Percentiles rank a stretch among this genome's conserved stretches.
Evolutionary conservation across 2,113 vertebrate species (phyloP).

Genomic region (Rallus limicola): DNA sequence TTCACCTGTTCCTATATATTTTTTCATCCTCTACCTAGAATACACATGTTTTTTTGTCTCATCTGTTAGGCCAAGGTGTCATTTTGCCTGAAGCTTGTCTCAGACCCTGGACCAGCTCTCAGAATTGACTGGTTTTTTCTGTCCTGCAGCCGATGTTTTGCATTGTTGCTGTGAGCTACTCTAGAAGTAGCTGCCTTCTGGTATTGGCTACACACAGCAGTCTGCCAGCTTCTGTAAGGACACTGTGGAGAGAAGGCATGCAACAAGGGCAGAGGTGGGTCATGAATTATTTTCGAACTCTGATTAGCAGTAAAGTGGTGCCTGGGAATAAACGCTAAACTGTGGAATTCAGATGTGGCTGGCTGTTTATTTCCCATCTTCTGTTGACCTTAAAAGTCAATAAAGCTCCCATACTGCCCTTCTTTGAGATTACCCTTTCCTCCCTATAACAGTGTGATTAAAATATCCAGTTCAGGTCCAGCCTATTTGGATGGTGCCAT

Average conservation of each 20-base stretch:
- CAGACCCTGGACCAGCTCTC: neutral
- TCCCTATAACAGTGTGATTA: neutral
- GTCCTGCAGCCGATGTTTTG: neutral
- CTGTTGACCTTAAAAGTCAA: neutral
- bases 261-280: neutral
- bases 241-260: neutral
- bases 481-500: constrained; percentile 28
- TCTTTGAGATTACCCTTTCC: neutral
- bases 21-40: neutral
- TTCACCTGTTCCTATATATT: neutral
- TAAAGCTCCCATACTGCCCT: neutral
- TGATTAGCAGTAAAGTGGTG: neutral
- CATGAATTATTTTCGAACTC: constrained; percentile 10
- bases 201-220: neutral
- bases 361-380: constrained; percentile 3
- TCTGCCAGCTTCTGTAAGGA: neutral
- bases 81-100: neutral
- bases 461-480: neutral
- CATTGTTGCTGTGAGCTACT: fast-evolving
- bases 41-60: neutral
- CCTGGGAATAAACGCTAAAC: neutral
- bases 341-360: neutral
- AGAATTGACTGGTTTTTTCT: neutral
- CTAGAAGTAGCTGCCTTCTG: neutral
- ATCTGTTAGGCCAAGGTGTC: neutral